Percentiles rank a stretch among this genome's conserved stretches.
Evolutionary conservation across 2,113 vertebrate species (phyloP).

Genomic region (Rattus rattus): DNA sequence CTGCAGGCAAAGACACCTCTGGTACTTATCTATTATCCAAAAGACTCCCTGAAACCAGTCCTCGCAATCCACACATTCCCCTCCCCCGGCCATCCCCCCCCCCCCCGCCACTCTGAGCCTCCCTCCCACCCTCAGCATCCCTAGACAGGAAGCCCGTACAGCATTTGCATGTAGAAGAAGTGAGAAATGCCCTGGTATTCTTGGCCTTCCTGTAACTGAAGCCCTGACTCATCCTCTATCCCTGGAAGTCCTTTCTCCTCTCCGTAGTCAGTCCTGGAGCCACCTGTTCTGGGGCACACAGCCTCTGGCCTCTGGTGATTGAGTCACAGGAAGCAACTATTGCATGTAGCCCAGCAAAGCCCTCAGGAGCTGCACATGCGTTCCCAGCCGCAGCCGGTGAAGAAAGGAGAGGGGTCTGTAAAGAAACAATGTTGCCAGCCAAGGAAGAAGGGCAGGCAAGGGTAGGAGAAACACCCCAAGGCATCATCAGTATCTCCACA

Average conservation of each 20-base stretch:
- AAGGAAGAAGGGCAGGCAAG: neutral
- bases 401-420: neutral
- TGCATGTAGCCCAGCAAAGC: neutral
- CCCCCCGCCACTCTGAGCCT: too few relatives aligned
- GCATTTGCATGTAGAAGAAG: accelerated
- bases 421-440: neutral
- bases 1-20: neutral
- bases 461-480: neutral
- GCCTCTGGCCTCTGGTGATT: neutral
- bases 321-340: too few relatives aligned
- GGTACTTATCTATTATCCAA: neutral
- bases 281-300: neutral
- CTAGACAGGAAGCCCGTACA: accelerated
- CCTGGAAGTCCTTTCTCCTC: neutral
- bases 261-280: accelerated
- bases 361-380: neutral
- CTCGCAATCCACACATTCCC: neutral
- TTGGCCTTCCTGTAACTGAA: neutral
- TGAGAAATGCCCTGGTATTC: too few relatives aligned
- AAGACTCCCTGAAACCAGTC: neutral
- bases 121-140: neutral
- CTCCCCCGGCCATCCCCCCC: too few relatives aligned
- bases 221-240: neutral
- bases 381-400: too few relatives aligned
- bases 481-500: neutral